Evolutionary conservation across 1,140 invertebrate species (phyloP).

Genomic region (Trinorchestia longiramus): DNA sequence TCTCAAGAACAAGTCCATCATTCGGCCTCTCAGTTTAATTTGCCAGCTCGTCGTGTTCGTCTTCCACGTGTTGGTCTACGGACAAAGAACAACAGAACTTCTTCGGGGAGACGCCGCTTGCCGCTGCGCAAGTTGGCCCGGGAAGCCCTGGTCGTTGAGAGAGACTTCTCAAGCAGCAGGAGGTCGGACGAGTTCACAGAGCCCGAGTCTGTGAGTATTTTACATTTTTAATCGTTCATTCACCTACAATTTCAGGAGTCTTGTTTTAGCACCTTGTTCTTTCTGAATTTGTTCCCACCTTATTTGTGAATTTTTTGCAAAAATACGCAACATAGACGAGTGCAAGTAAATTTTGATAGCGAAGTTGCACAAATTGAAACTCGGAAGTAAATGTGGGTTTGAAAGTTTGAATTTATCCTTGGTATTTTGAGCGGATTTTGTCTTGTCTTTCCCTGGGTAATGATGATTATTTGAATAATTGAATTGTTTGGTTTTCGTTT

Average conservation of each 20-base stretch:
- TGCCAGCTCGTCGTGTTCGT: neutral
- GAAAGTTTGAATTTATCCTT: too few relatives aligned
- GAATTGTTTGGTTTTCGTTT: too few relatives aligned
- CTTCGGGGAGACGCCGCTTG: neutral
- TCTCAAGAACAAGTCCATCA: neutral
- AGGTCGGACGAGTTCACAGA: neutral
- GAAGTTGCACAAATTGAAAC: neutral
- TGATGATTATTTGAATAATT: too few relatives aligned
- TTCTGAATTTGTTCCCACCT: neutral
- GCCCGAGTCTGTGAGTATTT: slow-evolving; percentile 13
- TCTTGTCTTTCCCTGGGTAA: too few relatives aligned
- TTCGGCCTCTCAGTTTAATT: neutral
- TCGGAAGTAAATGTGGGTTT: too few relatives aligned
- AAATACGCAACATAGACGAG: neutral
- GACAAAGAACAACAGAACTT: neutral
- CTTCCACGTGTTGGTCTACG: neutral
- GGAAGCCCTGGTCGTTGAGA: neutral
- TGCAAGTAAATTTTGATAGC: neutral
- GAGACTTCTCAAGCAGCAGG: neutral
- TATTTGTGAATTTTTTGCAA: neutral
- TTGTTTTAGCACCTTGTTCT: neutral
- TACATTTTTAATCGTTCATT: neutral
- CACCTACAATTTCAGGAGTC: neutral
- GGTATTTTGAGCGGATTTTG: too few relatives aligned
- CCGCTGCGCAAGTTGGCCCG: neutral